These are phyloP conservation scores for Agapornis canus DNA, from an alignment of 2,797 vertebrate genomes.

Conservation along the genomic window DNA sequence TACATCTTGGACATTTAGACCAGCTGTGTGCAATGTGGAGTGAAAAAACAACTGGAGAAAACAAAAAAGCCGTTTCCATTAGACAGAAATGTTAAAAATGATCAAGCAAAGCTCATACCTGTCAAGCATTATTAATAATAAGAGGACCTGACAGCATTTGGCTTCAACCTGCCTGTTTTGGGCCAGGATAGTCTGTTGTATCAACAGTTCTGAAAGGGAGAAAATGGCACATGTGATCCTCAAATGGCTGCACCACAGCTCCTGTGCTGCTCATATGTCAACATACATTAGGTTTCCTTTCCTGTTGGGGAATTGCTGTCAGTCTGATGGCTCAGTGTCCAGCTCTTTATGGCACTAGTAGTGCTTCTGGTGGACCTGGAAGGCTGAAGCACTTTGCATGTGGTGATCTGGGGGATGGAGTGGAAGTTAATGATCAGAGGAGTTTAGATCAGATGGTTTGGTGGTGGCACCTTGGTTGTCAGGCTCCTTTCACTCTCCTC, in stretches of 20 bases:
- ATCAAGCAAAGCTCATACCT: slow-evolving; percentile 5
- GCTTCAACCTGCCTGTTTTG: slow-evolving; percentile 18
- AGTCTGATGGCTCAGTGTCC: background rate
- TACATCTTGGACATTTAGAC: background rate
- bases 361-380: background rate
- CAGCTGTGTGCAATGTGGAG: background rate
- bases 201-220: background rate
- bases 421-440: background rate
- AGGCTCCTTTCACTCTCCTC: background rate
- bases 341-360: background rate
- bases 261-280: background rate
- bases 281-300: slow-evolving; percentile 3
- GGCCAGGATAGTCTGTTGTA: background rate
- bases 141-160: slow-evolving; percentile 25
- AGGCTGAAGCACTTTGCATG: background rate
- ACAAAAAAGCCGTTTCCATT: background rate
- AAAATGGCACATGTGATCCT: background rate
- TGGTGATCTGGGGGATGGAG: background rate
- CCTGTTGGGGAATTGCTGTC: slow-evolving; percentile 8
- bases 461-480: background rate
- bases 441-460: background rate
- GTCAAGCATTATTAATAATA: background rate
- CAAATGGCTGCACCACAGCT: background rate
- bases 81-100: background rate
- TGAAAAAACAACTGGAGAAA: background rate